These are phyloP conservation scores for Muscidifurax raptorellus DNA, from an alignment of 1,140 invertebrate genomes.

Conservation along the genomic window DNA sequence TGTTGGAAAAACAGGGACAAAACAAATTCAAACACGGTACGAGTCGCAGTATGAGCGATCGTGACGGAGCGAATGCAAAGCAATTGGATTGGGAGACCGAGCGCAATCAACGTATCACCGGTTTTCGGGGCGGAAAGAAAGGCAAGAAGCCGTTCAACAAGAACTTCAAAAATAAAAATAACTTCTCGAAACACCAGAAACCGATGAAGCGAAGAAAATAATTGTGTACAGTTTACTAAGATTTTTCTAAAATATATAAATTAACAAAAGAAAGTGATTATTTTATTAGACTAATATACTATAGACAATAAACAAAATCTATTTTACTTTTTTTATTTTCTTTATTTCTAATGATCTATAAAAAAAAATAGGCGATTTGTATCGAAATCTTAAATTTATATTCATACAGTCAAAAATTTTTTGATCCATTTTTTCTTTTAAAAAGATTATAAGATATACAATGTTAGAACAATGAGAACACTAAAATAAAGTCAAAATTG, in stretches of 20 bases:
- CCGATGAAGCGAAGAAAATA: constrained; percentile 15
- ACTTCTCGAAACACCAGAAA: constrained; percentile 26
- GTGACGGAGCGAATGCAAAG: constrained; percentile 80
- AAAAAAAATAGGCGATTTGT: constrained; percentile 31
- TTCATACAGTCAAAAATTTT: constrained; percentile 25
- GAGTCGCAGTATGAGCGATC: constrained; percentile 79
- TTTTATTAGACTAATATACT: background rate
- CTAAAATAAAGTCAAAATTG: background rate
- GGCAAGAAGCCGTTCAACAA: constrained; percentile 37
- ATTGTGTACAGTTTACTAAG: constrained; percentile 6
- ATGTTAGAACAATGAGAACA: constrained; percentile 26
- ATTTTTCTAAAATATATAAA: background rate
- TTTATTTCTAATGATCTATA: constrained; percentile 44
- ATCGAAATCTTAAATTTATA: background rate
- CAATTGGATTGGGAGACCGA: constrained; percentile 83
- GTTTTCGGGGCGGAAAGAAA: constrained; percentile 56
- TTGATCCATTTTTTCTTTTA: constrained; percentile 21
- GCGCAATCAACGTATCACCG: constrained; percentile 67
- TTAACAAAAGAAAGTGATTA: background rate
- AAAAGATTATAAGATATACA: constrained; percentile 27
- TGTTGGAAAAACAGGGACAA: constrained; percentile 81
- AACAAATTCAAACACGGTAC: constrained; percentile 79
- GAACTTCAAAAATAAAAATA: constrained; percentile 26
- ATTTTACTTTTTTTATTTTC: constrained; percentile 22
- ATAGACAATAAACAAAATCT: background rate